A percentile compares a stretch with the other conserved stretches of the same genome.
Evolutionary conservation across 2,797 vertebrate genomes (phyloP).

Genomic region (Mareca strepera): DNA sequence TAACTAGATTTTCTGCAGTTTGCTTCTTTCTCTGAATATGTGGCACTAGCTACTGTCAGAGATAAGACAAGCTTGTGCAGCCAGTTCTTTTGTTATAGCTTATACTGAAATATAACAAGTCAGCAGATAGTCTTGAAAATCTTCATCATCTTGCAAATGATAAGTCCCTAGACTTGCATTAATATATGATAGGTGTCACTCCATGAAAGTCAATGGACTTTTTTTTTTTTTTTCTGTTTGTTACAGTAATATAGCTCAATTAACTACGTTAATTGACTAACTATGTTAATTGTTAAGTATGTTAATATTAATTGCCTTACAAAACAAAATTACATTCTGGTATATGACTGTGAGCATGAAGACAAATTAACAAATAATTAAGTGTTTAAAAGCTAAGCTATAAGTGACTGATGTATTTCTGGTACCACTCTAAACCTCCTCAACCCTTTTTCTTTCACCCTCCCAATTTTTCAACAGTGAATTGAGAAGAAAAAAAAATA

Average conservation of each 20-base stretch:
- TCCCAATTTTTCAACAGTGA: background rate
- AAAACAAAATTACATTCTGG: background rate
- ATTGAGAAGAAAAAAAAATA: background rate
- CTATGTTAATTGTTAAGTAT: too few species aligned
- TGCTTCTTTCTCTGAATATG: background rate
- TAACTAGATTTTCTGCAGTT: background rate
- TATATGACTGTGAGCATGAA: background rate
- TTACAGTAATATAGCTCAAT: slow-evolving; percentile 42
- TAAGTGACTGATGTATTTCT: background rate
- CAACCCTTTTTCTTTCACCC: background rate
- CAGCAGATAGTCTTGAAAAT: background rate
- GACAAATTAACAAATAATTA: background rate
- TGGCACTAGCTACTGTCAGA: background rate
- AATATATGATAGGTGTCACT: background rate
- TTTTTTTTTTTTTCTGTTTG: slow-evolving; percentile 20
- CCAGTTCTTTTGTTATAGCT: background rate
- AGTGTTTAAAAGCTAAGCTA: background rate
- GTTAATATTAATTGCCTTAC: background rate
- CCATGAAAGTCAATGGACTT: slow-evolving; percentile 5
- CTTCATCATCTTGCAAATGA: background rate
- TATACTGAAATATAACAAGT: background rate
- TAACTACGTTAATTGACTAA: background rate
- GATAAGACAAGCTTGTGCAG: background rate
- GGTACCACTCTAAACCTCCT: background rate
- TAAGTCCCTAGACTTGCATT: background rate